Evolutionary conservation across 2,113 vertebrate species (phyloP), one percentile per base, ranked within the genome.

Genomic region (Geococcyx californianus): DNA sequence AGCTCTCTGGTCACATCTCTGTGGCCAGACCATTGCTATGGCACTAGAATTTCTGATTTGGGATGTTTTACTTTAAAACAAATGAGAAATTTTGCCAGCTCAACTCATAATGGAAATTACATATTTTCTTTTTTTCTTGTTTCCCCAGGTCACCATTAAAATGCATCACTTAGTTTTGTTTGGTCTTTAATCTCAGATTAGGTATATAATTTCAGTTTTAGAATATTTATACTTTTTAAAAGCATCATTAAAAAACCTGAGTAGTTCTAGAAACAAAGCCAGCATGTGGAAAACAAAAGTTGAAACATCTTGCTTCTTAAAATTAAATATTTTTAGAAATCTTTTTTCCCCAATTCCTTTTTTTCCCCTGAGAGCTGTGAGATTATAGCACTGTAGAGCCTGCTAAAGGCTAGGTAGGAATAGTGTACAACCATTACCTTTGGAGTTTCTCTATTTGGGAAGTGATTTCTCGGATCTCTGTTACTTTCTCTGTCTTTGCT

Each of bases 401-500:
- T 78, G 36, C 24, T 74, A 60, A 78, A 75, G n/a, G 28, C 34
- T 20, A 20, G 51, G 17, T n/a, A 74, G 38, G 54, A 75, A 12
- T 13, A 60, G 44, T 5, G 42, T 44, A 10, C 36, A 55, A 20
- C 33, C 3, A 0, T 92, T 93, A 99, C 99, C 99, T 99, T 90
- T 98, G 98, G 64, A 99, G 88, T 14, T 94, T 96, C 76, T 97
- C 94, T 67, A 99, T 99, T 97, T 99, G 98, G 21, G 97, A 94
- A 4, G 95, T 98, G 80, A 99, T 93, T 33, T 95, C 98, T 49
- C 97, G 98, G 84, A 99, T 98, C 94, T 99, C 98, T 3, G 69
- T 33, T 26, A 98, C 94, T 96, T 98, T 99, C 94, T 99, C 98
- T 83, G 97, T 86, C 81, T 98, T 99, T 28, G 96, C 96, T 96